These are phyloP conservation scores for Aplocera efformata DNA, from an alignment of 2,888 invertebrate species.

Conservation along the genomic window DNA sequence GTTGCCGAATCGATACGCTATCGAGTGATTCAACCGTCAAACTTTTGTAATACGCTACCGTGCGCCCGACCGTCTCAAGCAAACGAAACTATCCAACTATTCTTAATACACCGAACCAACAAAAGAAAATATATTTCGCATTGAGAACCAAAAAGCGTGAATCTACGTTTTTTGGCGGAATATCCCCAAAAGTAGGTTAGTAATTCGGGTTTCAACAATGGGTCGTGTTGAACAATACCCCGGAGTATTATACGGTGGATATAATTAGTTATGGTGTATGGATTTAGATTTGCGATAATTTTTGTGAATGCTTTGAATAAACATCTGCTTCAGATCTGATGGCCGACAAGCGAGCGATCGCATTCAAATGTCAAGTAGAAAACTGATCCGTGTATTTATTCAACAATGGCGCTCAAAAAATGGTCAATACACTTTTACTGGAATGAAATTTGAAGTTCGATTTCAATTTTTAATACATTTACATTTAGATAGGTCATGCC, in stretches of 20 bases:
- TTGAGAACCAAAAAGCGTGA: constrained; percentile 73
- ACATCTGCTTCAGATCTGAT: constrained; percentile 72
- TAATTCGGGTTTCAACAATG: constrained; percentile 70
- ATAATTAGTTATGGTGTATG: constrained; percentile 80
- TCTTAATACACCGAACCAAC: constrained; percentile 59
- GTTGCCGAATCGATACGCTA: constrained; percentile 67
- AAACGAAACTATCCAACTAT: constrained; percentile 47
- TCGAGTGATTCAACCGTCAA: constrained; percentile 60
- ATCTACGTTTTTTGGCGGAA: constrained; percentile 62
- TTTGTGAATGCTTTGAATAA: constrained; percentile 67
- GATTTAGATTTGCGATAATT: constrained; percentile 62
- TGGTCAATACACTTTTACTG: constrained; percentile 48
- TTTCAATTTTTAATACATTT: too few relatives aligned
- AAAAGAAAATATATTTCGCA: constrained; percentile 70
- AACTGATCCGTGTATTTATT: constrained; percentile 61
- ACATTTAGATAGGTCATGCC: too few relatives aligned
- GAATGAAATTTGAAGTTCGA: too few relatives aligned
- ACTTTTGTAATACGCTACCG: constrained; percentile 65
- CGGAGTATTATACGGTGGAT: constrained; percentile 75
- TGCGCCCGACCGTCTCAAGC: constrained; percentile 32
- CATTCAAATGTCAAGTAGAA: constrained; percentile 74
- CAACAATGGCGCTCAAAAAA: constrained; percentile 65
- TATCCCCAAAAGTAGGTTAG: constrained; percentile 78
- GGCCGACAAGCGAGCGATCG: constrained; percentile 62
- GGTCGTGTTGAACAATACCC: constrained; percentile 57